Base-by-base conservation (phyloP, 2,797 vertebrate species). In the Buceros bicornis region DNA sequence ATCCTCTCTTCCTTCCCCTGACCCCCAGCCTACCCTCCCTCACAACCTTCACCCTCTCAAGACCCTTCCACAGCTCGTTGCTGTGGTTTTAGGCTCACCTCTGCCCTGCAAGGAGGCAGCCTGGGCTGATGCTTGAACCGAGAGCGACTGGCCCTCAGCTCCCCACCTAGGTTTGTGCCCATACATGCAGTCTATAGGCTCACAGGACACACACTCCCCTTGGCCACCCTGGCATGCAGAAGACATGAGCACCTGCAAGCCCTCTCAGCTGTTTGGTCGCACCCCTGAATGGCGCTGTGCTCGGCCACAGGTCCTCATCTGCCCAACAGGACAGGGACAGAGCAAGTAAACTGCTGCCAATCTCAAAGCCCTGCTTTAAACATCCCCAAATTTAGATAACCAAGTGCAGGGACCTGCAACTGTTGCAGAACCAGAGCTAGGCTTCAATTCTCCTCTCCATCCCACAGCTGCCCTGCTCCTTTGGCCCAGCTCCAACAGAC, bases 231-330 rank as follows among this genome's bases (percentile, higher is more conserved):
- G 1, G 29, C 21, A 8, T 1, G 9, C 61, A 42, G 57, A 73
- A 57, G 56, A 54, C 33, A 13, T 0, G 11, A 73, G 54, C 14
- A 28, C 43, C 37, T 10, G 43, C 33, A 26, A 26, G 29, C 28
- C 54, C 48, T 66, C 22, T 28, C 35, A 16, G 28, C 56, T 1
- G 0, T 21, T 35, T 22, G 11, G 13, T 29, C 1, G 0, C 48
- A 29, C 8, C 43, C 28, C 48, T 8, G 12, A 42, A 15, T 0
- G 0, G 20, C 0, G 5, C 40, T 1, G 0, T 0, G 5, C 37
- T 20, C 17, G 31, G 16, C 24, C 13, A 17, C 51, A 69, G 51
- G 50, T 64, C 47, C 58, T 22, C 2, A 1, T 29, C 43, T 28
- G 33, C 29, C 19, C 22, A 13, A 37, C 10, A 9, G 42, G 42